Conservation (phyloP, 2,113 vertebrate genomes). For the Trogon surrucura region DNA sequence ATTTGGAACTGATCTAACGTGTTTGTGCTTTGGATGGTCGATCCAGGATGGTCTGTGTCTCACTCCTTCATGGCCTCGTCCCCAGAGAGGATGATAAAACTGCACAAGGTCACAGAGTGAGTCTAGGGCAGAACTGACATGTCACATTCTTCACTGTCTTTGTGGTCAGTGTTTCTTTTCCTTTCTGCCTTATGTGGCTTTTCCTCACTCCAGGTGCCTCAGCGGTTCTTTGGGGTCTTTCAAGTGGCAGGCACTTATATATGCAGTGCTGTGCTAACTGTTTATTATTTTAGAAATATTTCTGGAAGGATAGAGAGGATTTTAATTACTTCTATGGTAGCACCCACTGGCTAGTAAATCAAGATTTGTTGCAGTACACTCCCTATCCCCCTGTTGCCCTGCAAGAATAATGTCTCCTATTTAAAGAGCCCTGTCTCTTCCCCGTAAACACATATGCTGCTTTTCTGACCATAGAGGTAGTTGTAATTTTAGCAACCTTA, state of each 20-base stretch:
- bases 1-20: neutral
- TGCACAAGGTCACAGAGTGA: neutral
- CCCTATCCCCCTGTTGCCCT: neutral
- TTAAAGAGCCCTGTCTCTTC: neutral
- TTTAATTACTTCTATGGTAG: neutral
- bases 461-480: neutral
- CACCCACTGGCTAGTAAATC: neutral
- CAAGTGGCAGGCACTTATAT: neutral
- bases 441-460: neutral
- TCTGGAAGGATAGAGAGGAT: neutral
- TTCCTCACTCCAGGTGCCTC: neutral
- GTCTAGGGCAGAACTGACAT: neutral
- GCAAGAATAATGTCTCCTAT: neutral
- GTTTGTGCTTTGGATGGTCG: neutral
- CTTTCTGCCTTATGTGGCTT: neutral
- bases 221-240: neutral
- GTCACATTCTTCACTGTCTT: neutral
- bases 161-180: neutral
- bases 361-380: neutral
- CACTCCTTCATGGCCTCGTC: neutral
- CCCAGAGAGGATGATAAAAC: neutral
- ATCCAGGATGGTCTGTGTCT: neutral
- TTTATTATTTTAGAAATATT: neutral
- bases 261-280: neutral
- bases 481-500: neutral